Evolutionary conservation across 1,140 invertebrate genomes (phyloP).

Genomic region (Hetaerina americana): DNA sequence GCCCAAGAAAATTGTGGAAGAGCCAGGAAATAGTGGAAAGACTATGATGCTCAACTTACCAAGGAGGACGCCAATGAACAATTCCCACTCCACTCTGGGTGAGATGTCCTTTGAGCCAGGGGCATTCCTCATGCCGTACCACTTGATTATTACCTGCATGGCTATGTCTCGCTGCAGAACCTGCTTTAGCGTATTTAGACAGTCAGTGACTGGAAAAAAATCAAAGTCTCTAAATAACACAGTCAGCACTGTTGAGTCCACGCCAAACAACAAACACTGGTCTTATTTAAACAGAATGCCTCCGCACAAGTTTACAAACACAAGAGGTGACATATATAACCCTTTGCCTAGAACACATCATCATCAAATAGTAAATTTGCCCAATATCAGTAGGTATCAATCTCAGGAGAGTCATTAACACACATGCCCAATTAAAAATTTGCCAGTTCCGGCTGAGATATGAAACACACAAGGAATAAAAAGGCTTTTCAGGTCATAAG

Average conservation of each 20-base stretch:
- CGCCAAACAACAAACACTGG: constrained; percentile 16
- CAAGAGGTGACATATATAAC: too few relatives aligned
- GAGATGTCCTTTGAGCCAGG: constrained; percentile 69
- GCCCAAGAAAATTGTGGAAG: background rate
- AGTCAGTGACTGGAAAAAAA: constrained; percentile 39
- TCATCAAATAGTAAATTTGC: too few relatives aligned
- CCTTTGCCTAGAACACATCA: too few relatives aligned
- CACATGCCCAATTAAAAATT: too few relatives aligned
- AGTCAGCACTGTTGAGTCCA: constrained; percentile 12
- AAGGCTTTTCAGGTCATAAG: too few relatives aligned
- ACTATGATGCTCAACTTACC: constrained; percentile 23
- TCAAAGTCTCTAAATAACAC: too few relatives aligned
- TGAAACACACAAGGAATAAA: too few relatives aligned
- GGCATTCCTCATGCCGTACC: constrained; percentile 77
- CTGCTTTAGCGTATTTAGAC: constrained; percentile 54
- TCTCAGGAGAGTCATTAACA: too few relatives aligned
- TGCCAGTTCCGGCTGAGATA: too few relatives aligned
- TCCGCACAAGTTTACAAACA: too few relatives aligned
- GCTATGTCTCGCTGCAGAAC: constrained; percentile 60
- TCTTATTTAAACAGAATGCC: constrained; percentile 5
- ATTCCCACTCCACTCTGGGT: constrained; percentile 64
- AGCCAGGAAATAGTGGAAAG: background rate
- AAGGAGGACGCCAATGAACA: constrained; percentile 54
- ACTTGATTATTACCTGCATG: constrained; percentile 64
- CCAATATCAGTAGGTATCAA: too few relatives aligned